Evolutionary conservation across 2,797 vertebrate genomes (phyloP), one percentile per base, ranked within the genome.

Genomic region (Clarias pachynema): DNA sequence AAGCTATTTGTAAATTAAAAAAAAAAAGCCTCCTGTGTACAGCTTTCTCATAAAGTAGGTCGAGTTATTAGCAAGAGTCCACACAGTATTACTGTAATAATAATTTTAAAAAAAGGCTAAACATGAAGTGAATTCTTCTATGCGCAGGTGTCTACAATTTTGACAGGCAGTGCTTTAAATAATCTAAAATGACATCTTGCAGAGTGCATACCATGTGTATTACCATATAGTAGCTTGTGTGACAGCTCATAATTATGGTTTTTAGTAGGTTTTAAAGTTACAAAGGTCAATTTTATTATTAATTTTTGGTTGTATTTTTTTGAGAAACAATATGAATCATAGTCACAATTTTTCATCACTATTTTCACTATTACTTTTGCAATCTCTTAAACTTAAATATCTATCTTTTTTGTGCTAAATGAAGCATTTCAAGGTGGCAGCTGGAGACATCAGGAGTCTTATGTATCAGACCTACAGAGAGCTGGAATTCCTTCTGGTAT

Each of bases 401-500:
- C 7, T 49, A 29, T 66, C 18, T 53, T 80, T 31, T 29, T 18
- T 79, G 34, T 79, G 34, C 79, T 22, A 31, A 70, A 26, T 90
- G 12, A 88, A 99, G 98, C 97, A 97, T 89, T 95, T 99, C 88
- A 95, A 91, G 87, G 93, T 99, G 89, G 89, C 95, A 79, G 93
- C 93, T 0, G 98, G 98, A 84, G 96, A 97, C 84, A 93, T 94
- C 87, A 95, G 95, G 85, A 97, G 97, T 89, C 96, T 97, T 20
- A 93, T 98, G 85, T 97, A 93, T 89, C 93, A 95, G 80, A 94
- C 97, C n/a, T 95, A 96, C 90, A 95, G 90, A 90, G 97, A 99
- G 80, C 92, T 99, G 81, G 96, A 96, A 91, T 97, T 99, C 92
- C 95, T 99, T 60, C 92, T 96, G 90, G 98, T 99, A 90, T 93